Conservation (phyloP, 2,888 invertebrate species). For the Philhelius pedissequus region DNA sequence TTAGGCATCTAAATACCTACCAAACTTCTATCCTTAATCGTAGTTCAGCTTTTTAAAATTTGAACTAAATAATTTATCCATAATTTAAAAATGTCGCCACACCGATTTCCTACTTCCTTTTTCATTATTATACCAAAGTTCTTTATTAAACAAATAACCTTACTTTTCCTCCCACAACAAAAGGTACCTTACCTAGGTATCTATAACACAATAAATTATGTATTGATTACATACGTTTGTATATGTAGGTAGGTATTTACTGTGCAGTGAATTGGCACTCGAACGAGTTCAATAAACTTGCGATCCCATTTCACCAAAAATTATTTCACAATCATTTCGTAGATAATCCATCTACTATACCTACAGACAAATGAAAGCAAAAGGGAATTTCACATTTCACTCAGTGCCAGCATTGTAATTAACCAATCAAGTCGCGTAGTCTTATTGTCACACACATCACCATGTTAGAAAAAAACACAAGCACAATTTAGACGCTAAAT, state of each 20-base stretch:
- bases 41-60: not conserved
- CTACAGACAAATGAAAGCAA: conserved; percentile 36
- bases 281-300: conserved; percentile 44
- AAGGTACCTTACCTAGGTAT: not conserved
- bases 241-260: not conserved
- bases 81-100: not conserved
- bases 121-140: not conserved
- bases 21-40: no score
- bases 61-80: not conserved
- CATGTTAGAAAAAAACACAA: not conserved
- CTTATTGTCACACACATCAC: not conserved
- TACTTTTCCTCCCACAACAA: not conserved
- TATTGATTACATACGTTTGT: no score
- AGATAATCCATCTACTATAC: not conserved
- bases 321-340: not conserved
- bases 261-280: not conserved
- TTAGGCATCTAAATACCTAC: no score
- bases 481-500: not conserved
- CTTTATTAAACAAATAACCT: not conserved
- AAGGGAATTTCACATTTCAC: conserved; percentile 61
- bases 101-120: not conserved
- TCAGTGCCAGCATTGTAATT: conserved; percentile 1
- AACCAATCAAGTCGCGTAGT: conserved; percentile 16
- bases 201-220: not conserved
- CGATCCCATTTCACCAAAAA: conserved; percentile 35